Base-by-base conservation (phyloP, 2,888 invertebrate species). In the Metalampra italica region DNA sequence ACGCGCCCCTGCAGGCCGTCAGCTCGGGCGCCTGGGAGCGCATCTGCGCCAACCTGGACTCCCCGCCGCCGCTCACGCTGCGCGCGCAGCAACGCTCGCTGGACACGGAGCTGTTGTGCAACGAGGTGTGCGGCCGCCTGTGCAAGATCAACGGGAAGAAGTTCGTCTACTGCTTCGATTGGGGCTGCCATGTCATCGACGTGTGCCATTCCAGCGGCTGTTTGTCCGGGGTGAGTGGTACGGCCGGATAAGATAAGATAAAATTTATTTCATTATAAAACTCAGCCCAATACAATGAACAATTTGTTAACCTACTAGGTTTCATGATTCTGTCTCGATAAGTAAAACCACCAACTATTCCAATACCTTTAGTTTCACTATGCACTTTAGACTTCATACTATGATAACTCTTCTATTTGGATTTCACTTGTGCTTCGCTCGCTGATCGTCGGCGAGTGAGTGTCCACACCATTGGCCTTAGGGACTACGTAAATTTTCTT, bases 1-100 rank as follows among this genome's bases (percentile, higher is more conserved):
- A 92, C 69, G 88, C 88, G 9, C 91, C 92, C 54, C 91, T 94
- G 79, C 93, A 93, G 71, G 93, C 92, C 75, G 90, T 93, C 39
- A 90, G 92, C 51, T 87, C 82, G 3, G 74, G 67, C 13, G 84
- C 85, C 0, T 89, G 85, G 84, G 83, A 84, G 54, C 73, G 82
- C 0, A 59, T 78, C 22, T 51, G 52, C 42, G 55, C 53, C 9
- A 41, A 54, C 40, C 51, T 62, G 32, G 38, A 47, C 37, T 43
- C 53, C 11, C 50, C 48, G 2, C 71, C 71, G 0, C 60, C 70
- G 0, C 78, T 76, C 45, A 83, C 88, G 0, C 55, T 85, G 29
- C 67, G 88, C 34, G 86, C 89, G 1, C 79, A 72, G 9, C 90
- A 90, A 44, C 71, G 90, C 7, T 87, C 87, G 0, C 68, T 90